Conservation (phyloP, 2,797 vertebrate genomes). For the Chrysocyon brachyurus region DNA sequence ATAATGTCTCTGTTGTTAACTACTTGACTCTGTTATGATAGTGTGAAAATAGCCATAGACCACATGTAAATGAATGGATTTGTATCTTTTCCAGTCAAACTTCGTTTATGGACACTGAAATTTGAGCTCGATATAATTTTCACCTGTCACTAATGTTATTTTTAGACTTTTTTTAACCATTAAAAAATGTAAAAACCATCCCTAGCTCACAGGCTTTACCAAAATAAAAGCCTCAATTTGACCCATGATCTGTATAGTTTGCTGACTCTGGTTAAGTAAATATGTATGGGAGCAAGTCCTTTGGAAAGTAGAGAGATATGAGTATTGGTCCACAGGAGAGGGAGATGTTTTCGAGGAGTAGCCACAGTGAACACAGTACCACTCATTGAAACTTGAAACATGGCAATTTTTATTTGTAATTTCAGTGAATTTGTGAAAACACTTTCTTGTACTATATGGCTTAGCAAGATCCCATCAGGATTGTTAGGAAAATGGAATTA, state of each 20-base stretch:
- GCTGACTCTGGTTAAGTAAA: not conserved
- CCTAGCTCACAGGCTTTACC: not conserved
- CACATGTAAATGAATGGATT: not conserved
- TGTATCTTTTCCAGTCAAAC: not conserved
- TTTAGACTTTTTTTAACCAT: not conserved
- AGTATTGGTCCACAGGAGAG: not conserved
- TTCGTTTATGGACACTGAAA: slow-evolving; percentile 6
- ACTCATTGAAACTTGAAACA: not conserved
- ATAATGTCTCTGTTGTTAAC: not conserved
- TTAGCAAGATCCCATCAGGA: slow-evolving; percentile 15
- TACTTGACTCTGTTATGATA: not conserved
- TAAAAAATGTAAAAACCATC: not conserved
- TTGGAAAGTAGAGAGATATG: not conserved
- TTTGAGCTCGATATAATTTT: not conserved
- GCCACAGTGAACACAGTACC: not conserved
- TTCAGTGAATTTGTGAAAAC: not conserved
- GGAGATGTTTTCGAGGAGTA: not conserved
- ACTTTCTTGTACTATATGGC: not conserved
- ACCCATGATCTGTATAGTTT: not conserved
- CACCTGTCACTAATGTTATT: not conserved
- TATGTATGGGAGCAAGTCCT: not conserved
- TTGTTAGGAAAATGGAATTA: not conserved
- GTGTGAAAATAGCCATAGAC: not conserved
- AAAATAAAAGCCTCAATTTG: not conserved
- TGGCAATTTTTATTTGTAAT: not conserved